These are phyloP conservation scores for Callitettix versicolor DNA, from an alignment of 1,140 invertebrate genomes.

Conservation along the genomic window DNA sequence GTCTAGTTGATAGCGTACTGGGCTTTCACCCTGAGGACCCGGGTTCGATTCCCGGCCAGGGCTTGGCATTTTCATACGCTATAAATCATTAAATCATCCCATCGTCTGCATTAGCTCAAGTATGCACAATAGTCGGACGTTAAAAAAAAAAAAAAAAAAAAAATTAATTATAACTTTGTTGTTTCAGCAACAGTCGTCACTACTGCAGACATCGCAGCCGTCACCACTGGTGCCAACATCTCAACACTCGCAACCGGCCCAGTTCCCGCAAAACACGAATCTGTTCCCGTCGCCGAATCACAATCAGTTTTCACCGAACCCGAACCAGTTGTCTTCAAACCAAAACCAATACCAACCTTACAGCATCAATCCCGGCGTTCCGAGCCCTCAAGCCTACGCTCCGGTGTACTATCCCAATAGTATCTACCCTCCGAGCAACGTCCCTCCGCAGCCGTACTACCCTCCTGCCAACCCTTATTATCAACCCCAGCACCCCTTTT, in stretches of 20 bases:
- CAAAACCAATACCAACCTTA: constrained; percentile 9
- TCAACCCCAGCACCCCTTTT: constrained; percentile 1
- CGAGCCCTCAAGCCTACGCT: not conserved
- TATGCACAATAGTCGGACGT: too few relatives aligned
- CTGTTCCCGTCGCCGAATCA: not conserved
- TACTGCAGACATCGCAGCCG: too few relatives aligned
- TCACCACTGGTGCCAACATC: not conserved
- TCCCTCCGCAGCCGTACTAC: not conserved
- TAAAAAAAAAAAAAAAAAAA: too few relatives aligned
- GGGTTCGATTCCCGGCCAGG: too few relatives aligned
- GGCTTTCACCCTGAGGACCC: too few relatives aligned
- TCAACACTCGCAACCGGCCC: constrained; percentile 8
- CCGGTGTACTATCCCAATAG: not conserved
- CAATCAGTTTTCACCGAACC: constrained; percentile 3
- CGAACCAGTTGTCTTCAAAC: not conserved
- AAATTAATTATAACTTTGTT: too few relatives aligned
- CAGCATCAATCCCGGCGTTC: constrained; percentile 10
- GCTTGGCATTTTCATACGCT: too few relatives aligned
- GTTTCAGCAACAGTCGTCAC: not conserved
- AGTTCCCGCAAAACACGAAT: too few relatives aligned
- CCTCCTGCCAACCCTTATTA: not conserved
- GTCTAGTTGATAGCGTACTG: too few relatives aligned
- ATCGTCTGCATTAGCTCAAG: too few relatives aligned
- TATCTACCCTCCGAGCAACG: not conserved
- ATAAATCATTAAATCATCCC: too few relatives aligned